Conservation (phyloP, 1,140 invertebrate species). For the Drosophila takahashii region DNA sequence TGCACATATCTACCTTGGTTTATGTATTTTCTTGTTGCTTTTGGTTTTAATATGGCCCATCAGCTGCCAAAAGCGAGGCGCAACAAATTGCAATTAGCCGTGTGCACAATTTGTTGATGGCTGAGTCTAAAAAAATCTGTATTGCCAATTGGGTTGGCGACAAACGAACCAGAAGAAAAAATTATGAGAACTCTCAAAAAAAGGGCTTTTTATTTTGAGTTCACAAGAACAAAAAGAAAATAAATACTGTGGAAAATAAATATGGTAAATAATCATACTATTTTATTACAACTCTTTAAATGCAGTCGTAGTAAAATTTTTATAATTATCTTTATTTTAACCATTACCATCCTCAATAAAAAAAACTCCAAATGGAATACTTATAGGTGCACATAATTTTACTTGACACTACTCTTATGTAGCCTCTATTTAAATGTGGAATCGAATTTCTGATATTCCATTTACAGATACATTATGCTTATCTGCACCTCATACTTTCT, state of each 20-base stretch:
- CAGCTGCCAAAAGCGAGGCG: constrained; percentile 79
- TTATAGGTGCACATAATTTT: not conserved
- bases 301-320: too few relatives aligned
- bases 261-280: too few relatives aligned
- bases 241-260: too few relatives aligned
- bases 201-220: not conserved
- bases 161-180: constrained; percentile 10
- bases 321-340: too few relatives aligned
- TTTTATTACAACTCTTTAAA: too few relatives aligned
- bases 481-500: constrained; percentile 25
- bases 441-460: constrained; percentile 4
- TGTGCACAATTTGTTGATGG: constrained; percentile 63
- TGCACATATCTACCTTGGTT: constrained; percentile 25
- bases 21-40: constrained; percentile 24
- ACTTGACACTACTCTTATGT: too few relatives aligned
- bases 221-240: not conserved
- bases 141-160: constrained; percentile 46
- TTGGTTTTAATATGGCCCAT: constrained; percentile 74
- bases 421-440: not conserved
- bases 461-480: constrained; percentile 34
- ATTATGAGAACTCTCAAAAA: constrained; percentile 2
- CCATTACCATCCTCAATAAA: too few relatives aligned
- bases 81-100: constrained; percentile 78
- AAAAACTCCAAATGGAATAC: too few relatives aligned
- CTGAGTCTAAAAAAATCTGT: constrained; percentile 37